Base-by-base conservation (phyloP, 2,113 vertebrate species). In the Drymodes brunneopygia region DNA sequence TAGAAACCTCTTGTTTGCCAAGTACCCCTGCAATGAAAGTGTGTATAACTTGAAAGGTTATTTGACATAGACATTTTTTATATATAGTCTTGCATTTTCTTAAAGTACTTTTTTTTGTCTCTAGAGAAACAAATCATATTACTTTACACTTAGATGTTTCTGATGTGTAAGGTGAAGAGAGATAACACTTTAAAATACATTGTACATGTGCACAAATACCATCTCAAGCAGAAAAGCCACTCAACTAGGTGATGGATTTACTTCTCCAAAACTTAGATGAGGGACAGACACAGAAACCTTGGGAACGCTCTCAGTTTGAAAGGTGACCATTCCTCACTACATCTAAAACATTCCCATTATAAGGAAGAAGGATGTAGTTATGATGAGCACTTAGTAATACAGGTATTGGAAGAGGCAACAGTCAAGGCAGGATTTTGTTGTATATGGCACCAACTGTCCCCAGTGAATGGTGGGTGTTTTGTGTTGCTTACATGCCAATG, bases 401-500 rank as follows among this genome's bases (percentile, higher is more conserved):
- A 45, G 35, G 20, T n/a, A 47, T 3, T 19, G 50, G 12, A 77
- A 75, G 44, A 57, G 31, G 12, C 15, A 72, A 17, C 45, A 61
- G 25, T 19, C 36, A 56, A 83, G 29, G 18, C 19, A 70, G 21
- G 16, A 29, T 70, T 83, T 73, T 88, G 12, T 53, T 69, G 8
- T 38, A 10, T 16, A 19, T 2, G 4, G 21, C 36, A 72, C 8
- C 8, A 47, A 2, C 24, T 11, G 4, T n/a, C 45, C 70, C 15
- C 25, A 23, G 31, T 33, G 47, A 72, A 40, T 42, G 18, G 11
- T 36, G 51, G 7, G 4, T 19, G 13, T n/a, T 90, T 51, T 40
- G 31, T 29, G 38, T 24, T 57, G 12, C 44, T n/a, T n/a, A 1
- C 0, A 0, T 54, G 38, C 36, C 15, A 73, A 2, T 15, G 18